Base-by-base conservation (phyloP, 2,113 vertebrate genomes). In the Prietella phreatophila region DNA sequence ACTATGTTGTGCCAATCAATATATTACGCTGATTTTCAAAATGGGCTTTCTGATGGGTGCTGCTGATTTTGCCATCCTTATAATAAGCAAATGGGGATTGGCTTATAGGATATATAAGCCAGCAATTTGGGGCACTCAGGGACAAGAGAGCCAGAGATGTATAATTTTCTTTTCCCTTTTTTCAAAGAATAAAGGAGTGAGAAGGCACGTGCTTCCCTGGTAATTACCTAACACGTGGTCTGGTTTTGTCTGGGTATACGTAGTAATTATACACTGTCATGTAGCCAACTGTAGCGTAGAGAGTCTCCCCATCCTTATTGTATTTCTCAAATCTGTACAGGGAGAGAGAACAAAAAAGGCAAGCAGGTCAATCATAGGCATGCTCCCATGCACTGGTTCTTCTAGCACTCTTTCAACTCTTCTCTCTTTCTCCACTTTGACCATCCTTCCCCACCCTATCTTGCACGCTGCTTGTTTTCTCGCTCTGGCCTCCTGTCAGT, bases 201-300 rank as follows among this genome's bases (percentile, higher is more conserved):
- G 96, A 95, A 96, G 96, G 97, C 97, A 97, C 96, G 96, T 97
- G 97, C 97, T 97, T 96, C 93, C 93, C 96, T 92, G 87, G 96
- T 96, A 98, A 99, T 99, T 99, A 99, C 98, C 98, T 99, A 97
- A 99, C 97, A 99, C 97, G 98, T 97, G 98, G 98, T 97, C 97
- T 96, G 96, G 98, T 99, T 99, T 99, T 99, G 97, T 99, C 98
- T 98, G 98, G 98, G 95, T 99, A 99, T 95, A 99, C 98, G 95
- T 99, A 99, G 97, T 99, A 99, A 99, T 99, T 99, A 99, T 99
- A 99, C 96, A 99, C 98, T 96, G 98, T 99, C 97, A 99, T 99
- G 97, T 99, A 99, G 97, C 97, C 97, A 96, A 98, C 97, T 91
- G 97, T 99, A 93, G 97, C 98, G 95, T 98, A 99, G 96, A 98